A percentile compares a stretch with the other conserved stretches of the same genome.
These are phyloP conservation scores for Phoenicopterus ruber DNA, from an alignment of 2,113 vertebrate species.

Conservation along the genomic window DNA sequence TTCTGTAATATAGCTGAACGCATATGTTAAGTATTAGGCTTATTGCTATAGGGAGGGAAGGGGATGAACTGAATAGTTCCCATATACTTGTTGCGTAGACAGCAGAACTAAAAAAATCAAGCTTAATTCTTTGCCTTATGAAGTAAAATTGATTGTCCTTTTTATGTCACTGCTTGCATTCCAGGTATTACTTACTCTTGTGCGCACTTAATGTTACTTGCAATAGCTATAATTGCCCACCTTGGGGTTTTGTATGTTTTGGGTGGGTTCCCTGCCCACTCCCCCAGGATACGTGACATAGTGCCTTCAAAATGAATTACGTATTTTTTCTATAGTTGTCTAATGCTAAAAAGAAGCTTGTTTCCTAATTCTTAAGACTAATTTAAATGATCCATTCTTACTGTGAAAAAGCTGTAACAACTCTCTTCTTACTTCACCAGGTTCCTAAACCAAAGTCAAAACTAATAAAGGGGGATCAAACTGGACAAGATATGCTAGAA, in stretches of 20 bases:
- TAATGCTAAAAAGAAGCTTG: not conserved
- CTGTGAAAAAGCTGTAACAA: not conserved
- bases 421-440: slow-evolving; percentile 66
- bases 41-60: not conserved
- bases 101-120: not conserved
- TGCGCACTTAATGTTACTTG: not conserved
- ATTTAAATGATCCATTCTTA: not conserved
- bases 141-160: not conserved
- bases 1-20: not conserved
- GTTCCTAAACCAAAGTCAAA: slow-evolving; percentile 88
- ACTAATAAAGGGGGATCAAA: slow-evolving; percentile 83
- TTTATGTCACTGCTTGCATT: not conserved
- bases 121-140: not conserved
- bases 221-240: not conserved
- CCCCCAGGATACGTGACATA: not conserved
- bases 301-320: not conserved
- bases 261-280: not conserved
- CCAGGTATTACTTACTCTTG: not conserved
- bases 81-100: not conserved
- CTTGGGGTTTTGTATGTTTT: not conserved
- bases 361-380: not conserved
- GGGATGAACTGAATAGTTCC: not conserved
- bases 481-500: slow-evolving; percentile 79
- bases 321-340: not conserved
- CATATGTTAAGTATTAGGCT: not conserved